Evolutionary conservation across 2,888 invertebrate genomes (phyloP).

Genomic region (Serripes groenlandicus): DNA sequence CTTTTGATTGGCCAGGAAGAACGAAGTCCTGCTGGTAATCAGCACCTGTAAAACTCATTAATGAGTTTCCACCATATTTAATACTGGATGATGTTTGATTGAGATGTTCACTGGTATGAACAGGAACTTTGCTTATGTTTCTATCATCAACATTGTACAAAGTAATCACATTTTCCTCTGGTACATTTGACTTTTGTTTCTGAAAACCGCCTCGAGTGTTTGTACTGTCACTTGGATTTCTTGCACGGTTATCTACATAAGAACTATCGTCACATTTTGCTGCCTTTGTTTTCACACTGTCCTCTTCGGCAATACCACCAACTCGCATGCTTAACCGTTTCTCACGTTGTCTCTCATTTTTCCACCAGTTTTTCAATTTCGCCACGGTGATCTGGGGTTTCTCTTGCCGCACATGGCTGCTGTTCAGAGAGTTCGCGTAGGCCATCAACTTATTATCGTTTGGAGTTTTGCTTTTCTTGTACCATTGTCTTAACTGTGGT

Average conservation of each 20-base stretch:
- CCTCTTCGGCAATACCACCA: background rate
- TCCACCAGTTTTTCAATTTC: constrained; percentile 86
- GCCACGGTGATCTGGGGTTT: constrained; percentile 80
- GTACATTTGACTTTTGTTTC: background rate
- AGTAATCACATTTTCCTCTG: background rate
- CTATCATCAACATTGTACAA: background rate
- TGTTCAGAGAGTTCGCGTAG: constrained; percentile 84
- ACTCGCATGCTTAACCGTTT: constrained; percentile 44
- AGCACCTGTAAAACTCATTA: too few relatives aligned
- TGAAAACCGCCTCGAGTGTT: background rate
- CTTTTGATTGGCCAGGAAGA: too few relatives aligned
- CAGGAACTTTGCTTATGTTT: background rate
- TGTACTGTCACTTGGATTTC: background rate
- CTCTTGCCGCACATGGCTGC: constrained; percentile 80
- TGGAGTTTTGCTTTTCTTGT: constrained; percentile 79
- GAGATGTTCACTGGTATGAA: too few relatives aligned
- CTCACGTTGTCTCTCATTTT: constrained; percentile 84
- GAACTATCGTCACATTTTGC: background rate
- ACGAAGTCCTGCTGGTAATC: too few relatives aligned
- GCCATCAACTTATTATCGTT: constrained; percentile 77
- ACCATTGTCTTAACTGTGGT: constrained; percentile 85
- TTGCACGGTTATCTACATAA: too few relatives aligned
- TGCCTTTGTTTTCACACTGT: background rate
- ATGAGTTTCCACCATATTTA: too few relatives aligned
- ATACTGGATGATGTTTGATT: too few relatives aligned